phyloP scores from a whole-genome alignment of 2,797 vertebrate genomes.

The Arnoldichthys spilopterus region DNA sequence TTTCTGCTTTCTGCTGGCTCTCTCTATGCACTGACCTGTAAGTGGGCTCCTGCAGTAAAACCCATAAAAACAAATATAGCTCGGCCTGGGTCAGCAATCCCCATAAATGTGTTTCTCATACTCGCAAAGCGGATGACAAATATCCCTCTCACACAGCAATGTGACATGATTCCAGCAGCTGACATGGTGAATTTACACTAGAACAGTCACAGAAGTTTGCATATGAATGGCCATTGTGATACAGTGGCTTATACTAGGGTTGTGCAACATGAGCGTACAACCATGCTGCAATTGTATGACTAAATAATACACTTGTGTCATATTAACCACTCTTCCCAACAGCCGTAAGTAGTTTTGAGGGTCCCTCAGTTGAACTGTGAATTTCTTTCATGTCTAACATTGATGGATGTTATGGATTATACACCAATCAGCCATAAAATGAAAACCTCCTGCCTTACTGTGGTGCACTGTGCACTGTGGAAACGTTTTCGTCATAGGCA shows the following conservation, averaged over 20 bases:
- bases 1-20: constrained; percentile 19
- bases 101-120: constrained; percentile 44
- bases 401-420: too few relatives aligned
- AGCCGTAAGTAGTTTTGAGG: too few relatives aligned
- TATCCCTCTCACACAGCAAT: constrained; percentile 32
- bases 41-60: constrained; percentile 39
- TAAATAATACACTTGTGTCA: too few relatives aligned
- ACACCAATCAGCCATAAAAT: too few relatives aligned
- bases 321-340: too few relatives aligned
- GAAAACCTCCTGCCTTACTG: too few relatives aligned
- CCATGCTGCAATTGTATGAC: not conserved
- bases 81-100: constrained; percentile 53
- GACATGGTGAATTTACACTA: not conserved
- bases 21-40: constrained; percentile 44
- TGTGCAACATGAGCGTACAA: not conserved
- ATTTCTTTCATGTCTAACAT: too few relatives aligned
- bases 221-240: not conserved
- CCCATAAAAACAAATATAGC: constrained; percentile 54
- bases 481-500: too few relatives aligned
- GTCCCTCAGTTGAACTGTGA: too few relatives aligned
- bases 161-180: constrained; percentile 39
- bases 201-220: not conserved
- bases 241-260: not conserved
- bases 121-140: constrained; percentile 27
- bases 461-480: too few relatives aligned